Conservation (phyloP, 92 coral and sea anemone genomes). For the Porites divaricata region DNA sequence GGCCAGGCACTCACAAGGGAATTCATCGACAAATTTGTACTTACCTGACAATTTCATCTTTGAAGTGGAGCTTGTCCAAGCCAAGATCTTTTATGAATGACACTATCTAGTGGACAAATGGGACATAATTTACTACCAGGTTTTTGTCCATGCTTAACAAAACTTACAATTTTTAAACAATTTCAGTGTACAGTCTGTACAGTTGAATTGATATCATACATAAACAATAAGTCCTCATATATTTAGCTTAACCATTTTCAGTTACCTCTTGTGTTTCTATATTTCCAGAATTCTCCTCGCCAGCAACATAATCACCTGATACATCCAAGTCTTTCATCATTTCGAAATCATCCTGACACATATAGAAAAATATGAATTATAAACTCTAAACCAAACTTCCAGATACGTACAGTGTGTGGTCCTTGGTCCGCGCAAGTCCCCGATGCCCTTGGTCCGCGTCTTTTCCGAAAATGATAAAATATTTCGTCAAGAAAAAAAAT, state of each 20-base stretch:
- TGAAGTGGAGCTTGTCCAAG: constrained; percentile 41
- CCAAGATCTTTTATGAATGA: constrained; percentile 78
- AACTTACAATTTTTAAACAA: too few relatives aligned
- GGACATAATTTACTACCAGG: not conserved
- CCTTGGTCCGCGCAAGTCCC: too few relatives aligned
- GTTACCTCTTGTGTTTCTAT: constrained; percentile 31
- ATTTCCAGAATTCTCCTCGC: constrained; percentile 12
- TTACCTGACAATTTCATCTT: constrained; percentile 33
- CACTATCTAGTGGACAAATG: constrained; percentile 52
- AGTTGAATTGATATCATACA: too few relatives aligned
- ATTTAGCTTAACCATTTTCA: not conserved
- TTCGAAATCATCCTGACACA: constrained; percentile 81
- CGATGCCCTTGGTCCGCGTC: too few relatives aligned
- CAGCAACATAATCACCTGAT: constrained; percentile 45
- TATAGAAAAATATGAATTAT: not conserved
- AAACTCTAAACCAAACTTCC: not conserved
- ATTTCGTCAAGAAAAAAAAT: too few relatives aligned
- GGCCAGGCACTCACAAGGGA: not conserved
- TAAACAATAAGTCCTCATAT: not conserved
- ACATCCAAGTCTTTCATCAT: constrained; percentile 83
- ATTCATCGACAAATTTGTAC: not conserved
- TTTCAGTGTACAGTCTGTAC: too few relatives aligned
- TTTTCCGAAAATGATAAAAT: too few relatives aligned
- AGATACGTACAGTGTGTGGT: too few relatives aligned
- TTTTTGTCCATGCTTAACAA: too few relatives aligned